phyloP scores from a whole-genome alignment of 2,797 vertebrate genomes.

The Discoglossus pictus region DNA sequence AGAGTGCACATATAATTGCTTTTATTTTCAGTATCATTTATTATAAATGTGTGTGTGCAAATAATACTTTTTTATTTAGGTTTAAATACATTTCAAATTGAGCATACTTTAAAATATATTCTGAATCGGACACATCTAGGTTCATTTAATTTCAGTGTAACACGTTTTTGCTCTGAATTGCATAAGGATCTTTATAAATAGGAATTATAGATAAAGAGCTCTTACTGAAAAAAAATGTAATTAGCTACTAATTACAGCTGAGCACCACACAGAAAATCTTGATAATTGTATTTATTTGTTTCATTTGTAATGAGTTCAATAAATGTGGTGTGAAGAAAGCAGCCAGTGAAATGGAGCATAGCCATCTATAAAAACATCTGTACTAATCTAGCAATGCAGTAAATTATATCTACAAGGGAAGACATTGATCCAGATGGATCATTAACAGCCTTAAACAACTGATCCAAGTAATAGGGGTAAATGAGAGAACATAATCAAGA shows the following conservation, averaged over 20 bases:
- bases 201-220: constrained; percentile 32
- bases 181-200: constrained; percentile 26
- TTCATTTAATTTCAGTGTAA: no score
- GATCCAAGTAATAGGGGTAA: constrained; percentile 69
- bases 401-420: constrained; percentile 73
- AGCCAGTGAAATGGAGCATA: constrained; percentile 70
- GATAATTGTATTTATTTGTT: constrained; percentile 71
- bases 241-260: constrained; percentile 36
- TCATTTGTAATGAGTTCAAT: constrained; percentile 71
- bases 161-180: no score
- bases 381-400: constrained; percentile 69
- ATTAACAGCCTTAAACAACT: constrained; percentile 74
- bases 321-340: constrained; percentile 68
- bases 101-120: no score
- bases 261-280: constrained; percentile 57
- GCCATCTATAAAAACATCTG: constrained; percentile 70
- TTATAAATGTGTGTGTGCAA: no score
- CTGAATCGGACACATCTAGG: no score
- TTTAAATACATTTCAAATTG: no score
- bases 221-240: constrained; percentile 20
- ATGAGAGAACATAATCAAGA: constrained; percentile 66
- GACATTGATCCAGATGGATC: constrained; percentile 75
- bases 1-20: no score
- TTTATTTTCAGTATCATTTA: no score
- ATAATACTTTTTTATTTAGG: no score